These are phyloP conservation scores for Spondyliosoma cantharus DNA, from an alignment of 2,797 vertebrate genomes.

Conservation along the genomic window DNA sequence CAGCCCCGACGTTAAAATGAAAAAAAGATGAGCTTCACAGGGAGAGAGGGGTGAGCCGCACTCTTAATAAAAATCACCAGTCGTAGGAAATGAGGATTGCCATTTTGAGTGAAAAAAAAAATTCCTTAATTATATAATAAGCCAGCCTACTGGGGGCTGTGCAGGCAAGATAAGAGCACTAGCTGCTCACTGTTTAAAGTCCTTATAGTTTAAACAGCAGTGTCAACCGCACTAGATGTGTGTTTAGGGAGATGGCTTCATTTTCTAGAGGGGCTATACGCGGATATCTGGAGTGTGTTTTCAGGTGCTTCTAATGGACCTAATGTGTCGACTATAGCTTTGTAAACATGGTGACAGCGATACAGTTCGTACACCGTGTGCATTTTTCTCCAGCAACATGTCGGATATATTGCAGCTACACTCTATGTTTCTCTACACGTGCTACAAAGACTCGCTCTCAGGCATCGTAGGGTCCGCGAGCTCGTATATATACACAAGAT, in stretches of 20 bases:
- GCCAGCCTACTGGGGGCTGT: slow-evolving; percentile 75
- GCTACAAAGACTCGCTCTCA: slow-evolving; percentile 61
- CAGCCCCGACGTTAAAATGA: slow-evolving; percentile 66
- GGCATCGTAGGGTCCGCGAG: slow-evolving; percentile 60
- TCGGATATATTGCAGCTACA: slow-evolving; percentile 24
- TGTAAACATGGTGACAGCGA: slow-evolving; percentile 52
- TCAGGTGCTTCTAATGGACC: slow-evolving; percentile 52
- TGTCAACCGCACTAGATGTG: slow-evolving; percentile 71
- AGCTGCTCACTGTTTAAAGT: slow-evolving; percentile 73
- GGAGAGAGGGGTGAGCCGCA: slow-evolving; percentile 53
- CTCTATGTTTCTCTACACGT: slow-evolving; percentile 38
- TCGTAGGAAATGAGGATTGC: slow-evolving; percentile 81
- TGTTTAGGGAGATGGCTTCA: slow-evolving; percentile 71
- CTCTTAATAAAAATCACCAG: slow-evolving; percentile 79
- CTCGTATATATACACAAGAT: slow-evolving; percentile 58
- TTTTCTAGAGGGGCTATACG: slow-evolving; percentile 58
- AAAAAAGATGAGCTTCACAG: slow-evolving; percentile 55
- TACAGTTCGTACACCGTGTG: slow-evolving; percentile 28
- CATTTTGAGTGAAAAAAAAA: slow-evolving; percentile 80
- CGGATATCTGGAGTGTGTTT: slow-evolving; percentile 51
- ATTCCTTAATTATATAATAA: slow-evolving; percentile 82
- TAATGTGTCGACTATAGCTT: slow-evolving; percentile 44
- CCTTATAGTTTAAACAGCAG: slow-evolving; percentile 67
- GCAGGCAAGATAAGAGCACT: slow-evolving; percentile 78
- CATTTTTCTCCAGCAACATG: slow-evolving; percentile 16